phyloP scores from a whole-genome alignment of 2,113 vertebrate genomes.

The Solea senegalensis region DNA sequence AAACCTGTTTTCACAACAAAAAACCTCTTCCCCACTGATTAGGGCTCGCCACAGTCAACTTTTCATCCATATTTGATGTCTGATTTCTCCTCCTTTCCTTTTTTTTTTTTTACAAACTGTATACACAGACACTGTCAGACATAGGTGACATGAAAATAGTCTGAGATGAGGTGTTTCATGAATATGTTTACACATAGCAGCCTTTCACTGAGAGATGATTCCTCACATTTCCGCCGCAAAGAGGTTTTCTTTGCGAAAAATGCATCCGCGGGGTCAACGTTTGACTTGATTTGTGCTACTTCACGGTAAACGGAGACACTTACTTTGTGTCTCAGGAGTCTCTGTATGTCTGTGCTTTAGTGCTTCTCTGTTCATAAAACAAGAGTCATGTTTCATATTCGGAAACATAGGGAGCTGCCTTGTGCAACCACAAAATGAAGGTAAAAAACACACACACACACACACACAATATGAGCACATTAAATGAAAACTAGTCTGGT shows the following conservation, averaged over 20 bases:
- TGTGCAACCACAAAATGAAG: no score
- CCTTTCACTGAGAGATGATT: conserved; percentile 31
- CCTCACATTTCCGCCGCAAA: conserved; percentile 15
- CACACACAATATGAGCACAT: no score
- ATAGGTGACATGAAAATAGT: conserved; percentile 65
- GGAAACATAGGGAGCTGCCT: neutral
- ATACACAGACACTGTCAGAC: conserved; percentile 19
- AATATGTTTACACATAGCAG: conserved; percentile 56
- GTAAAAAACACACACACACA: no score
- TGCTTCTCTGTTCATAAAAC: neutral
- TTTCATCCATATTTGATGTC: conserved; percentile 47
- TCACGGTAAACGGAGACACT: conserved; percentile 40
- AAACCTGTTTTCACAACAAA: conserved; percentile 48
- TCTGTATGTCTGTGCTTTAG: neutral
- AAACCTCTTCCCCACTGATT: conserved; percentile 58
- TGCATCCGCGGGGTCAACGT: conserved; percentile 46
- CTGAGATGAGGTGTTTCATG: conserved; percentile 69
- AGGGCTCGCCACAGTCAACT: conserved; percentile 57
- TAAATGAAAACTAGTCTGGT: no score
- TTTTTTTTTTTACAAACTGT: conserved; percentile 38
- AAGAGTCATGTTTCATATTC: neutral
- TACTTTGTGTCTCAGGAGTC: conserved; percentile 24
- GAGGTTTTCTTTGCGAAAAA: neutral
- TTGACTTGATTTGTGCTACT: conserved; percentile 63
- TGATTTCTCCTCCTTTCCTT: conserved; percentile 34